Evolutionary conservation across 2,113 vertebrate genomes (phyloP).

Genomic region (Toxostoma redivivum): DNA sequence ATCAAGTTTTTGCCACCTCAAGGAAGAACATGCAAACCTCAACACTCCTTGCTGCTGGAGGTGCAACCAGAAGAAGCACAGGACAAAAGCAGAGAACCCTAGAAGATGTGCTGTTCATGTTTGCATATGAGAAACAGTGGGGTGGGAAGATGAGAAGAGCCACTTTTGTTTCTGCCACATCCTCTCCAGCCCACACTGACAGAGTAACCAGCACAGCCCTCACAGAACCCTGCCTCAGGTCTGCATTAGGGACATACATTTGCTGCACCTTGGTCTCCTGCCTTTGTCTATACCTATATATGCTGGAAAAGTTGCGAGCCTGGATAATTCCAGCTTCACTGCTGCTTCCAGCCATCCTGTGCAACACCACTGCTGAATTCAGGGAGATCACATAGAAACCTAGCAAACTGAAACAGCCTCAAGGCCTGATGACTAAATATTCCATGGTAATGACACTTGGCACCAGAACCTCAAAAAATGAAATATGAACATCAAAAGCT

Average conservation of each 20-base stretch:
- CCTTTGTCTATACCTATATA: not conserved
- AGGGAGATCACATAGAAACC: not conserved
- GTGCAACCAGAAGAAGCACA: not conserved
- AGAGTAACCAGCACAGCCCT: not conserved
- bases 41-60: not conserved
- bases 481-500: not conserved
- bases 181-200: not conserved
- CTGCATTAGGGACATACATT: fast-evolving
- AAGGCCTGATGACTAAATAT: not conserved
- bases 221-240: not conserved
- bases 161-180: too few species aligned
- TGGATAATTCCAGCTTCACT: not conserved
- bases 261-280: not conserved
- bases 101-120: not conserved
- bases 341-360: not conserved
- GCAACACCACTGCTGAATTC: not conserved
- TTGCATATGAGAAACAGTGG: fast-evolving
- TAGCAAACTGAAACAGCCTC: not conserved
- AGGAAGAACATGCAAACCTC: not conserved
- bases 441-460: not conserved
- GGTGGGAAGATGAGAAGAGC: not conserved
- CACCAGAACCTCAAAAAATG: not conserved
- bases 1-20: not conserved
- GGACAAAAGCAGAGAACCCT: not conserved
- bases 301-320: fast-evolving